Evolutionary conservation across 1,140 invertebrate genomes (phyloP).

Genomic region (Drosophila chauvacae): DNA sequence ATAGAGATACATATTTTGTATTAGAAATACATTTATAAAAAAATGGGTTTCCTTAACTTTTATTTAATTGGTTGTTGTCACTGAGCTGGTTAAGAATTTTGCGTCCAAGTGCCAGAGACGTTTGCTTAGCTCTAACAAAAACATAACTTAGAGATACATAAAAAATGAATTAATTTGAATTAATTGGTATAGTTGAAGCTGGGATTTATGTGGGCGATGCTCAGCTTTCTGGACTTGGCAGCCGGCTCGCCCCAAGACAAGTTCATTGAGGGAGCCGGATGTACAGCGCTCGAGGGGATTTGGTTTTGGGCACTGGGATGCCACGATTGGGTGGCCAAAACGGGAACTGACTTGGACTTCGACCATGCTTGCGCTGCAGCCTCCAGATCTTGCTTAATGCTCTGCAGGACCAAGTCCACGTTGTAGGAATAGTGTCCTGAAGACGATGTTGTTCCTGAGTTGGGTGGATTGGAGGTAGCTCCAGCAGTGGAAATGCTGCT

Average conservation of each 20-base stretch:
- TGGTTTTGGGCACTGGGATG: slow-evolving; percentile 18
- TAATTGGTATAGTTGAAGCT: slow-evolving; percentile 57
- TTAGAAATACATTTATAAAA: slow-evolving; percentile 4
- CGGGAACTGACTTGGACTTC: slow-evolving; percentile 44
- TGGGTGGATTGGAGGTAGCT: slow-evolving; percentile 7
- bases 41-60: background rate
- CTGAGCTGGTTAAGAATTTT: slow-evolving; percentile 64
- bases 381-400: slow-evolving; percentile 77
- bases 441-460: slow-evolving; percentile 8
- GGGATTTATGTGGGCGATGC: slow-evolving; percentile 61
- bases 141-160: background rate
- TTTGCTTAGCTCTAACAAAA: slow-evolving; percentile 34
- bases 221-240: slow-evolving; percentile 65
- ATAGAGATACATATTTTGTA: background rate
- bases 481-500: slow-evolving; percentile 8
- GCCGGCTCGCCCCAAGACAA: slow-evolving; percentile 71
- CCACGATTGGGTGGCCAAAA: slow-evolving; percentile 30
- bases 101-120: slow-evolving; percentile 61
- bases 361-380: slow-evolving; percentile 75
- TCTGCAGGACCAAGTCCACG: slow-evolving; percentile 70
- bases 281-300: slow-evolving; percentile 25
- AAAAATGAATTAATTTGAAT: background rate
- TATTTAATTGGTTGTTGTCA: slow-evolving; percentile 39
- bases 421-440: slow-evolving; percentile 70
- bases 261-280: slow-evolving; percentile 64